These are phyloP conservation scores for Lasioglossum oenotherae DNA, from an alignment of 2,888 invertebrate genomes.

Conservation along the genomic window DNA sequence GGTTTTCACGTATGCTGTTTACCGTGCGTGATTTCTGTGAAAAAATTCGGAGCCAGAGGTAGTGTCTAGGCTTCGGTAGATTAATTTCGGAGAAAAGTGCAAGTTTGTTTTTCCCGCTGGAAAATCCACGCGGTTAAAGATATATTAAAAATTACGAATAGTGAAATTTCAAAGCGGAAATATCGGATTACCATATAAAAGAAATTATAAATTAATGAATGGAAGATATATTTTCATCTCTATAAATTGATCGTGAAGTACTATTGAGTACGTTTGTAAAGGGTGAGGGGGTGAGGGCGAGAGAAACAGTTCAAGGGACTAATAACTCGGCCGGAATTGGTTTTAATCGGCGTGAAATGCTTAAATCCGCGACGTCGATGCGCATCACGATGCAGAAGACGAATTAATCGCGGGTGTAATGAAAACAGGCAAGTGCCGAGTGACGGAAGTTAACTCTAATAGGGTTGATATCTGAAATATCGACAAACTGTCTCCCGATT, in stretches of 20 bases:
- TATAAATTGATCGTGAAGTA: neutral
- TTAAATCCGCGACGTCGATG: neutral
- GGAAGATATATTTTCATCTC: neutral
- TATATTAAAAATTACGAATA: neutral
- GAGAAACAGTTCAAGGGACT: neutral
- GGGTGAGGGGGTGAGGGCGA: too few species aligned
- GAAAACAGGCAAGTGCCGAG: slow-evolving; percentile 1
- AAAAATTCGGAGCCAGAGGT: neutral
- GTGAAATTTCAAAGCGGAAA: neutral
- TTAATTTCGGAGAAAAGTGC: neutral
- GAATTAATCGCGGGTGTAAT: slow-evolving; percentile 10
- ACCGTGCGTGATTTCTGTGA: neutral
- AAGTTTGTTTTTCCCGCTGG: neutral
- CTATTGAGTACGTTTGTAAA: neutral
- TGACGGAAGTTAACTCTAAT: slow-evolving; percentile 18
- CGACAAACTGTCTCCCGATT: slow-evolving; percentile 27
- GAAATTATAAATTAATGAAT: neutral
- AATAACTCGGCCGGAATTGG: neutral
- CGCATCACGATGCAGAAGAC: too few species aligned
- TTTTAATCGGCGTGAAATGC: neutral
- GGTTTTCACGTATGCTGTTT: neutral
- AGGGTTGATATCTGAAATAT: slow-evolving; percentile 20
- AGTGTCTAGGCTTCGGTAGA: neutral
- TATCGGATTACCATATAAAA: neutral
- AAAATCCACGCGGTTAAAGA: neutral